A percentile compares a stretch with the other conserved stretches of the same genome.
These are phyloP conservation scores for Nomada ruficornis DNA, from an alignment of 2,888 invertebrate genomes.

Conservation along the genomic window DNA sequence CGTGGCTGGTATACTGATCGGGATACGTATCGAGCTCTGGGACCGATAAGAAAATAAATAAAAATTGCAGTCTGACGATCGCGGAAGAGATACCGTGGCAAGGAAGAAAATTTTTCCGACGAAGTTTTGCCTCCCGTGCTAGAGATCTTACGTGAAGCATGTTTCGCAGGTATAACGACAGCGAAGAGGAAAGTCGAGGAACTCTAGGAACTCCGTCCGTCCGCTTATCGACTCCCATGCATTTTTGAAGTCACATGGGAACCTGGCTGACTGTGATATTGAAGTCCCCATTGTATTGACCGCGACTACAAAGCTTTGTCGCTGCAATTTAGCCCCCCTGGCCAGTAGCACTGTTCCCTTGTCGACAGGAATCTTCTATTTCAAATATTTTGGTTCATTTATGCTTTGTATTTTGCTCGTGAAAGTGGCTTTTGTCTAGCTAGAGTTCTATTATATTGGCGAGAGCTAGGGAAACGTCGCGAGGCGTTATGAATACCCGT, in stretches of 20 bases:
- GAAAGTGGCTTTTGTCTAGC: background rate
- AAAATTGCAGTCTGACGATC: conserved; percentile 60
- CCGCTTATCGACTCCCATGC: conserved; percentile 51
- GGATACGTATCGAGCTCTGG: conserved; percentile 40
- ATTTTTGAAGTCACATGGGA: conserved; percentile 52
- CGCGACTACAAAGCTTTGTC: conserved; percentile 48
- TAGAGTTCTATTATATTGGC: background rate
- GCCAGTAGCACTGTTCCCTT: background rate
- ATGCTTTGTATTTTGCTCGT: too few species aligned
- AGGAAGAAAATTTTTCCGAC: conserved; percentile 38
- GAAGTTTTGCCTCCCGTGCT: conserved; percentile 42
- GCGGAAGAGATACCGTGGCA: conserved; percentile 22
- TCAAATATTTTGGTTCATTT: conserved; percentile 1
- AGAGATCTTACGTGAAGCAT: conserved; percentile 51
- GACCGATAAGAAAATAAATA: conserved; percentile 31
- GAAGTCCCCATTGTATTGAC: conserved; percentile 44
- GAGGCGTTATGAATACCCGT: background rate
- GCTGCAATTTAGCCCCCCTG: conserved; percentile 24
- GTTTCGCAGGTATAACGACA: conserved; percentile 58
- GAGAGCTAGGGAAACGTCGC: background rate
- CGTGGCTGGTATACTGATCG: conserved; percentile 16
- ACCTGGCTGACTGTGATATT: conserved; percentile 39
- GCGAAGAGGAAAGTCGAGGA: conserved; percentile 41
- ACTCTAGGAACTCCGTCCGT: conserved; percentile 33
- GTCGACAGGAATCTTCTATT: conserved; percentile 6